A percentile compares a stretch with the other conserved stretches of the same genome.
Conservation (phyloP, 53 echinoderm and acorn worm genomes). For the Zoroaster sp. region DNA sequence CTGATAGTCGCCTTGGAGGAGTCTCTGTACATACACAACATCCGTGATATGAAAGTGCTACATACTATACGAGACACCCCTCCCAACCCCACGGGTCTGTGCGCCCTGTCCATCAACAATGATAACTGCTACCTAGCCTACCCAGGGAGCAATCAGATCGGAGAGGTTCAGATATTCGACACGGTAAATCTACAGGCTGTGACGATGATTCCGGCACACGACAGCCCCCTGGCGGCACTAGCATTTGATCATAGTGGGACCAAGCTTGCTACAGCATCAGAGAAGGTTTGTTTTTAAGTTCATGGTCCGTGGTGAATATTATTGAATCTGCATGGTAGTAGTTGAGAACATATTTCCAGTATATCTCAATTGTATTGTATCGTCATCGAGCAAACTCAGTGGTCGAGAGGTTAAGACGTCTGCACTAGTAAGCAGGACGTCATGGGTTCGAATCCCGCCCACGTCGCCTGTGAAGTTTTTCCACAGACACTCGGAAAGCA, state of each 20-base stretch:
- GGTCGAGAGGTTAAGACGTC: neutral
- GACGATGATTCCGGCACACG: constrained; percentile 98
- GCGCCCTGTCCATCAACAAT: constrained; percentile 87
- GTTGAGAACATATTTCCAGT: too few relatives aligned
- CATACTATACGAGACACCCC: constrained; percentile 99
- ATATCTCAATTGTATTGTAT: too few relatives aligned
- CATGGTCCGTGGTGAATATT: too few relatives aligned
- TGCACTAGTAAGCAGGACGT: too few relatives aligned
- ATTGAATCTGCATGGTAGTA: too few relatives aligned
- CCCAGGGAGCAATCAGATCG: constrained; percentile 97
- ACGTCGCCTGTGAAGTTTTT: neutral
- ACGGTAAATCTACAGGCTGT: constrained; percentile 98
- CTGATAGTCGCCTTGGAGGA: constrained; percentile 97
- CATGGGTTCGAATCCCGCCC: neutral
- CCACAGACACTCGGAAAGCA: too few relatives aligned
- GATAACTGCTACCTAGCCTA: constrained; percentile 99
- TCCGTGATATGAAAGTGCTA: constrained; percentile 98
- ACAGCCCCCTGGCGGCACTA: constrained; percentile 93
- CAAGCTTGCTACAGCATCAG: constrained; percentile 96
- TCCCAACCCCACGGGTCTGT: constrained; percentile 87
- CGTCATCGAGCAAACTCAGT: too few relatives aligned
- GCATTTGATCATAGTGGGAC: constrained; percentile 93
- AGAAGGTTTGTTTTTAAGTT: constrained; percentile 86
- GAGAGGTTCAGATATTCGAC: constrained; percentile 99
- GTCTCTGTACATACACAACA: constrained; percentile 98